These are phyloP conservation scores for Drosophila pallidifrons DNA, from an alignment of 1,140 invertebrate species.

Conservation along the genomic window DNA sequence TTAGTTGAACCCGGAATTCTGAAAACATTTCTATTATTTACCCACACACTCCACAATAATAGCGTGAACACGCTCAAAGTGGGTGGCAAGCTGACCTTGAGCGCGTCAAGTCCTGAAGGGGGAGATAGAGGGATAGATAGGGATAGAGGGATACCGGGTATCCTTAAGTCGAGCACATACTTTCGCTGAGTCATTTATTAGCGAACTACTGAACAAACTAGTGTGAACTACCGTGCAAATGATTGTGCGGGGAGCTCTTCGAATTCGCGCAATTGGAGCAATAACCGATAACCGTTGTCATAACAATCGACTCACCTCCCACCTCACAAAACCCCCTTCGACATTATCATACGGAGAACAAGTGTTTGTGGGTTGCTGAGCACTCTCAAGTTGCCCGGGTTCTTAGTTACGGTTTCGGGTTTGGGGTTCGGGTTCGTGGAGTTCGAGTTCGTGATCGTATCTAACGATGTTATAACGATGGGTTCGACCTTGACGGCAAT, in stretches of 20 bases:
- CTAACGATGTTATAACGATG: conserved; percentile 10
- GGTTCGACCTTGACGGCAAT: conserved; percentile 35
- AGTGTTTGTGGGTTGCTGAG: conserved; percentile 2
- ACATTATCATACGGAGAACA: neutral
- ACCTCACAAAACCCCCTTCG: no score
- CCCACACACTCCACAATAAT: neutral
- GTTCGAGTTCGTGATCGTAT: neutral
- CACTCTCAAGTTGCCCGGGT: conserved; percentile 19
- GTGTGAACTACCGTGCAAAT: neutral
- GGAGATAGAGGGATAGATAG: no score
- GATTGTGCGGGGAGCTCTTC: neutral
- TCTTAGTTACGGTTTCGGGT: neutral
- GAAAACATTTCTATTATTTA: conserved; percentile 6
- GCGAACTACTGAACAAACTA: neutral
- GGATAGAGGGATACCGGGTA: neutral
- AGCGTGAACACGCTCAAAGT: no score
- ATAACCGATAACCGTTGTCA: conserved; percentile 43
- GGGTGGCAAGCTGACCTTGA: no score
- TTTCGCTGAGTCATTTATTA: no score
- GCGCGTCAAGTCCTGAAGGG: no score
- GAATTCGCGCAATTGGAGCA: conserved; percentile 28
- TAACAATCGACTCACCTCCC: conserved; percentile 5
- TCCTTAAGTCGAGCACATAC: neutral
- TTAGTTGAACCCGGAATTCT: conserved; percentile 16
- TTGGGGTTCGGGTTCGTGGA: neutral